Percentiles rank a stretch among this genome's conserved stretches.
Evolutionary conservation across 92 coral and sea anemone species (phyloP).

Genomic region (Diadumene lineata): DNA sequence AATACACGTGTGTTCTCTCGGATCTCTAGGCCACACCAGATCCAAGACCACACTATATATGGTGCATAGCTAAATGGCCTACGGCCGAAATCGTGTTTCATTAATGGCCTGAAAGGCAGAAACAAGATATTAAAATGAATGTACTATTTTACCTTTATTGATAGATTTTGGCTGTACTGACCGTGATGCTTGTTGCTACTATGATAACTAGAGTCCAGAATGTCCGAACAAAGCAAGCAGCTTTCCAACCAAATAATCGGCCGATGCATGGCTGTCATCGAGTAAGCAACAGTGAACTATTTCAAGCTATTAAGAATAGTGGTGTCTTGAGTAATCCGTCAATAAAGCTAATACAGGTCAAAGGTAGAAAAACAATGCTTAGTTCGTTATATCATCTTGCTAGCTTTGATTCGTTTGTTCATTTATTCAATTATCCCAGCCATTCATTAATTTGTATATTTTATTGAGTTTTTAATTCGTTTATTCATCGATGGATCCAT

Average conservation of each 20-base stretch:
- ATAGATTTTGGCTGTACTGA: not conserved
- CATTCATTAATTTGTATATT: not conserved
- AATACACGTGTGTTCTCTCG: too few relatives aligned
- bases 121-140: too few relatives aligned
- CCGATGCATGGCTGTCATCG: not conserved
- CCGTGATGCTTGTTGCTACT: not conserved
- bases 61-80: too few relatives aligned
- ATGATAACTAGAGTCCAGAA: not conserved
- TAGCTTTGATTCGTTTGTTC: not conserved
- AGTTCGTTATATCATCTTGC: not conserved
- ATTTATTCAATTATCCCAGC: not conserved
- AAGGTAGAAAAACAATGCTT: too few relatives aligned
- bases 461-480: not conserved
- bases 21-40: too few relatives aligned
- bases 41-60: too few relatives aligned
- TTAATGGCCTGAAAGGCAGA: too few relatives aligned
- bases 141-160: too few relatives aligned
- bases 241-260: not conserved
- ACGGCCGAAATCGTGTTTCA: too few relatives aligned
- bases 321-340: slow-evolving; percentile 1
- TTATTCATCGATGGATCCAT: too few relatives aligned
- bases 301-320: not conserved
- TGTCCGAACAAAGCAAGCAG: not conserved
- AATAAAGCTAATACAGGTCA: not conserved
- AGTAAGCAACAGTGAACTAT: not conserved